Percentiles rank a stretch among this genome's conserved stretches.
phyloP scores from a whole-genome alignment of 2,797 vertebrate species.

The Urophycis tenuis region DNA sequence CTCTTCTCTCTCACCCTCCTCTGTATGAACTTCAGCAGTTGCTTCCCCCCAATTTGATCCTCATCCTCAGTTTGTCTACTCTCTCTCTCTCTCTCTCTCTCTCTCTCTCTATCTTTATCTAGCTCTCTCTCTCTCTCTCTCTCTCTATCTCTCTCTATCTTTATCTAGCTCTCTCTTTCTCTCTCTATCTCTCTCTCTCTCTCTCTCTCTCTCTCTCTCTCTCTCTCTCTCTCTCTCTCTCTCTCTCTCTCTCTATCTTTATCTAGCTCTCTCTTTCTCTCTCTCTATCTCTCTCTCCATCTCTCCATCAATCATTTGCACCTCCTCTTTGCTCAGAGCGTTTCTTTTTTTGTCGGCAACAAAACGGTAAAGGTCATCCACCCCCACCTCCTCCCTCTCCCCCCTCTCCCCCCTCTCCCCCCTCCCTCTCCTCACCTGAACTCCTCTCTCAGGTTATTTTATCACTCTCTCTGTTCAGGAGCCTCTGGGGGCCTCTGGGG shows the following conservation, averaged over 20 bases:
- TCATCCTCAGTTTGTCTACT: too few species aligned
- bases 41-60: conserved; percentile 13
- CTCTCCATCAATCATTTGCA: background rate
- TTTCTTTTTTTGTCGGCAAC: too few species aligned
- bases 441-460: too few species aligned
- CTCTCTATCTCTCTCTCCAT: conserved; percentile 23
- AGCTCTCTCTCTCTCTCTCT: too few species aligned
- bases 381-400: too few species aligned
- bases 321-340: too few species aligned
- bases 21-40: background rate
- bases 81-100: conserved; percentile 13
- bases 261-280: conserved; percentile 7
- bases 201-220: conserved; percentile 6
- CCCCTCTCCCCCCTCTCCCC: too few species aligned
- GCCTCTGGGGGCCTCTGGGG: too few species aligned
- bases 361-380: too few species aligned
- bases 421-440: too few species aligned
- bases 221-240: conserved; percentile 9
- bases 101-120: conserved; percentile 16
- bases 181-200: conserved; percentile 22
- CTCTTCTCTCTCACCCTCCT: conserved; percentile 19
- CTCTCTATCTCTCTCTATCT: conserved; percentile 22
- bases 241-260: conserved; percentile 12
- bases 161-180: too few species aligned
- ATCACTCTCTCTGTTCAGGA: too few species aligned